These are phyloP conservation scores for Centruroides vittatus DNA, from an alignment of 1,140 invertebrate genomes.

Conservation along the genomic window DNA sequence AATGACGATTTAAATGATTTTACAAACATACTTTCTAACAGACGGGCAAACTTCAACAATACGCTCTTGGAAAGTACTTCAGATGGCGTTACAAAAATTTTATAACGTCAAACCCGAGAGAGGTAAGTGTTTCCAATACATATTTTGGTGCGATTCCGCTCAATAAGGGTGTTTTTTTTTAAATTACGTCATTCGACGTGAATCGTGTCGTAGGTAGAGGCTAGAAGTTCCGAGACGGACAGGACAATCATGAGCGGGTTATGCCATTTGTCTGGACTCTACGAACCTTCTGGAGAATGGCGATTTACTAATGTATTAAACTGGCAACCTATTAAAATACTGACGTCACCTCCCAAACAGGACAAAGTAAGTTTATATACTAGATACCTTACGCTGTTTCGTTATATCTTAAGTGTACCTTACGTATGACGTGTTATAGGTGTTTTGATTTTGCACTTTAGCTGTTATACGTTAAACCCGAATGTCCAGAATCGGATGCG, in stretches of 20 bases:
- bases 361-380: no score
- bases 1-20: no score
- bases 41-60: conserved; percentile 1
- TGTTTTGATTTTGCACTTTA: no score
- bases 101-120: background rate
- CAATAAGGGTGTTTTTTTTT: no score
- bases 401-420: no score
- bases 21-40: background rate
- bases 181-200: no score
- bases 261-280: background rate
- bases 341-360: no score
- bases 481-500: no score
- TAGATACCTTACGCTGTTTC: no score
- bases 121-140: background rate
- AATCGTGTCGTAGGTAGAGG: background rate
- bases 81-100: background rate
- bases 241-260: background rate
- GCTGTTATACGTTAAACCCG: no score
- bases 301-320: background rate
- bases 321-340: background rate
- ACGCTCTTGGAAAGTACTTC: background rate
- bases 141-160: background rate
- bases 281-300: background rate
- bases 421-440: no score
- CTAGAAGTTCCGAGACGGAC: background rate